Percentiles rank a stretch among this genome's conserved stretches.
These are phyloP conservation scores for Arion vulgaris DNA, from an alignment of 1,140 invertebrate genomes.

Conservation along the genomic window DNA sequence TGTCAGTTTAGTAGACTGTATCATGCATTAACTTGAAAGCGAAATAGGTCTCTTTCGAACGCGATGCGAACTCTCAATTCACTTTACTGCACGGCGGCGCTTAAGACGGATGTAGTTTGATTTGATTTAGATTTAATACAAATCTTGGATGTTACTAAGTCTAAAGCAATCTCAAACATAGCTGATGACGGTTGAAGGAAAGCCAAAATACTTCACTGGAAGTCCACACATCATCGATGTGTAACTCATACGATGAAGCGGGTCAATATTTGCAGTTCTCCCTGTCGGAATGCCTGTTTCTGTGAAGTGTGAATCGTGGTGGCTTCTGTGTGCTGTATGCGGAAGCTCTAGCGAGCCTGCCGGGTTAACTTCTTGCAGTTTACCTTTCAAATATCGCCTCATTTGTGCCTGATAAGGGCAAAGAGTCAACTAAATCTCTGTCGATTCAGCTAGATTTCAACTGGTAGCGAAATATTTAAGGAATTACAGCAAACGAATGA, in stretches of 20 bases:
- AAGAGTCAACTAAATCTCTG: conserved; percentile 33
- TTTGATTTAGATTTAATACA: too few relatives aligned
- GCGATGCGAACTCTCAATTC: too few relatives aligned
- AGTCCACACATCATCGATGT: not conserved
- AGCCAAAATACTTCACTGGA: too few relatives aligned
- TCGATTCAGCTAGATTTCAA: conserved; percentile 33
- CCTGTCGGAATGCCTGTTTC: not conserved
- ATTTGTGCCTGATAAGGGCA: conserved; percentile 12
- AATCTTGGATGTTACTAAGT: too few relatives aligned
- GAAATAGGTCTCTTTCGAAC: too few relatives aligned
- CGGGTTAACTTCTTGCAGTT: not conserved
- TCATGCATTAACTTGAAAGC: too few relatives aligned
- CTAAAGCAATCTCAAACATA: too few relatives aligned
- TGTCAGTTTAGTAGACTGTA: too few relatives aligned
- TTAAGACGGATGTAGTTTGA: too few relatives aligned
- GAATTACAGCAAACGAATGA: not conserved
- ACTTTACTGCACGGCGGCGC: too few relatives aligned
- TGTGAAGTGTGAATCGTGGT: conserved; percentile 35
- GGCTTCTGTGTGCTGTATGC: not conserved
- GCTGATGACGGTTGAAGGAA: too few relatives aligned
- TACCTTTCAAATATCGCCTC: conserved; percentile 11
- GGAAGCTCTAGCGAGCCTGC: not conserved
- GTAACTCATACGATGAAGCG: conserved; percentile 1
- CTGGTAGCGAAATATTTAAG: not conserved
- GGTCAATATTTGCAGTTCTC: conserved; percentile 36